These are phyloP conservation scores for Pseudochaenichthys georgianus DNA, from an alignment of 2,797 vertebrate genomes.

Conservation along the genomic window DNA sequence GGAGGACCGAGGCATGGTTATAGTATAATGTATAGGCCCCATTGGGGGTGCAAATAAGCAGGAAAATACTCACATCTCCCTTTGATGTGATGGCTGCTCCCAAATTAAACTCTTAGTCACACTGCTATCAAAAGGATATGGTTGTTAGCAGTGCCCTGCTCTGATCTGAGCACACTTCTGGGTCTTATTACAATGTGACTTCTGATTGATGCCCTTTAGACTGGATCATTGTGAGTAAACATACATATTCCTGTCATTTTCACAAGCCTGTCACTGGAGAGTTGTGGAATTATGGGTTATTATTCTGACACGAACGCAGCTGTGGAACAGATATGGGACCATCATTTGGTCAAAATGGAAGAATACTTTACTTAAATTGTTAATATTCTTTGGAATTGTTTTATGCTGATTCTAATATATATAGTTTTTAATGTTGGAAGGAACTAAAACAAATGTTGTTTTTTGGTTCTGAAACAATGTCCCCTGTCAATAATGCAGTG, in stretches of 20 bases:
- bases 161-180: conserved; percentile 76
- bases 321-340: neutral
- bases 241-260: conserved; percentile 59
- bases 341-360: conserved; percentile 15
- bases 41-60: conserved; percentile 82
- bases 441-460: neutral
- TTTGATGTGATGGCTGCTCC: conserved; percentile 83
- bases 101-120: conserved; percentile 86
- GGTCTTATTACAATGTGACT: conserved; percentile 77
- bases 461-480: neutral
- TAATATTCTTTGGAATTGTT: neutral
- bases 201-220: conserved; percentile 76
- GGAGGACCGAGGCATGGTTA: conserved; percentile 67
- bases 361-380: no score
- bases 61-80: conserved; percentile 74
- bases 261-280: conserved; percentile 37
- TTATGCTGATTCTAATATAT: neutral
- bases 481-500: neutral
- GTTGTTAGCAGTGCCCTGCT: conserved; percentile 76
- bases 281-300: conserved; percentile 34
- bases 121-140: conserved; percentile 81
- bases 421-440: neutral
- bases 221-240: conserved; percentile 65
- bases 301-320: conserved; percentile 20
- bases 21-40: conserved; percentile 79